Evolutionary conservation across 2,797 vertebrate species (phyloP).

Genomic region (Coluber constrictor): DNA sequence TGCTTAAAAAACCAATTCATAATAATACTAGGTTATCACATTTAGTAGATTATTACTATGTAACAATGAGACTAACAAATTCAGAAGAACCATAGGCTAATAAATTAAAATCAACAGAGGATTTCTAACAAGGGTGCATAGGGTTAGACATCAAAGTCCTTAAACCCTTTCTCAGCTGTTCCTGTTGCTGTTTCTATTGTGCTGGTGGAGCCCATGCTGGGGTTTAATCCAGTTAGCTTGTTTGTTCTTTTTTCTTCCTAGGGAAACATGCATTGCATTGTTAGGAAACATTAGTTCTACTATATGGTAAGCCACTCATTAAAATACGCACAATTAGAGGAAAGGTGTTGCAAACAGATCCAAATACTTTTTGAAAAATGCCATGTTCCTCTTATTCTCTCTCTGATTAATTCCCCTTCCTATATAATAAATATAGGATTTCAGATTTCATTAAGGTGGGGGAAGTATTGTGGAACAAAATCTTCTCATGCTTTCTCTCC

Average conservation of each 20-base stretch:
- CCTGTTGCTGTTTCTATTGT: neutral
- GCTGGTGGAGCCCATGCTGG: neutral
- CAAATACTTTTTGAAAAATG: constrained; percentile 31
- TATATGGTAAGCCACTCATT: constrained; percentile 6
- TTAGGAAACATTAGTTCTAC: neutral
- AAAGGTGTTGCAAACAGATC: constrained; percentile 33
- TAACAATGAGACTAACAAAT: neutral
- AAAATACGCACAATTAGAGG: constrained; percentile 50
- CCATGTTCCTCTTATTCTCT: constrained; percentile 42
- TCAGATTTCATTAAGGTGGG: neutral
- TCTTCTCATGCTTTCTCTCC: constrained; percentile 6
- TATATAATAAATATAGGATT: neutral
- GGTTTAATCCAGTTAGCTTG: neutral
- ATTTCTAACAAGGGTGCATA: too few relatives aligned
- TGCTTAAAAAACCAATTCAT: neutral
- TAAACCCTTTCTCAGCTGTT: neutral
- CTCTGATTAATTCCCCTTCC: constrained; percentile 11
- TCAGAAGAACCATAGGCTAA: neutral
- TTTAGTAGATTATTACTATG: neutral
- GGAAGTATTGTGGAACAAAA: neutral
- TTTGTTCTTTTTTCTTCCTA: neutral
- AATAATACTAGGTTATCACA: neutral
- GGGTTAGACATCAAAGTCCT: neutral
- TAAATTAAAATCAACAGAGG: neutral
- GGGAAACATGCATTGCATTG: neutral